Base-by-base conservation (phyloP, 2,888 invertebrate genomes). In the Eledona agricola region DNA sequence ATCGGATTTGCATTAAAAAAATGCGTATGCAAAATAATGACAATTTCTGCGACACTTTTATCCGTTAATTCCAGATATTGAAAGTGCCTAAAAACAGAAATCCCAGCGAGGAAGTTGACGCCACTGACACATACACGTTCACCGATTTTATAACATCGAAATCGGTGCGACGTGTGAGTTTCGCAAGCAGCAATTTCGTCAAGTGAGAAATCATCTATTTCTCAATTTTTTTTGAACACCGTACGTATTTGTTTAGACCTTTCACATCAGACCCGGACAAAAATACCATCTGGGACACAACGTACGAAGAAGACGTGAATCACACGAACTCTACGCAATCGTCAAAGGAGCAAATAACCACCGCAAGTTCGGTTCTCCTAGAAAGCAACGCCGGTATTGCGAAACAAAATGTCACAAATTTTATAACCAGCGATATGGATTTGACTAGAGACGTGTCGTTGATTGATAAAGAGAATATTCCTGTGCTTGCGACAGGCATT, bases 271-370 rank as follows among this genome's bases (percentile, higher is more conserved):
- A 71, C 55, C 59, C 63, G 6, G 72, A 70, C 49, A 63, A 65
- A 57, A 69, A 69, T 42, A 70, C 71, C 6, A 67, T 69, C 51
- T 71, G 71, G 71, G 70, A 72, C 50, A 58, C 57, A 9, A 70
- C 71, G 1, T 71, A 72, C 28, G 72, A 72, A 59, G 71, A 71
- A 60, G 57, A 58, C 28, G 59, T 60, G 12, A 59, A 67, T 32
- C 59, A 60, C 12, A 62, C 59, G 11, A 62, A 65, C 54, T 65
- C 63, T 9, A 55, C 57, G 6, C 47, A 46, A 4, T 45, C 45
- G 20, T 45, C 50, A 4, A 43, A 45, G 26, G 43, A 50, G n/a
- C 51, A 50, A 34, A 17, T 35, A n/a, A n/a, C n/a, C n/a, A n/a
- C n/a, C n/a, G n/a, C n/a, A n/a, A n/a, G n/a, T n/a, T n/a, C n/a